Evolutionary conservation across 2,113 vertebrate genomes (phyloP), one percentile per base, ranked within the genome.

Genomic region (Colossoma macropomum): DNA sequence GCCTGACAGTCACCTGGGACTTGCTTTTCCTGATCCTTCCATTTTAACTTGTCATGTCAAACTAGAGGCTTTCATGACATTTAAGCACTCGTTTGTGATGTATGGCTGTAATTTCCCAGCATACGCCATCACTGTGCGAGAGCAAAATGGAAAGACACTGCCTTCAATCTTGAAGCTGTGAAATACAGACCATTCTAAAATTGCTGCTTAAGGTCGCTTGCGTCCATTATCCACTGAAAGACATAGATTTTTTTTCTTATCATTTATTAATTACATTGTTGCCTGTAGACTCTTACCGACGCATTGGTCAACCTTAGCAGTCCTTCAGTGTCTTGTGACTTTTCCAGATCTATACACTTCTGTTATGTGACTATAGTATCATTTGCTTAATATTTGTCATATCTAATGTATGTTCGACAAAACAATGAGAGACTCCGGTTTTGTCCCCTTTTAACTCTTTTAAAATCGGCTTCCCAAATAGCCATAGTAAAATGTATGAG

Each of bases 21-120:
- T 30, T 79, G 59, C 38, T 72, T 48, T 79, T 32, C 19, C 63
- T 68, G 32, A 68, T 79, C 28, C 63, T 54, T 54, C 2, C 23
- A 32, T 77, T 85, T 81, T 41, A 13, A 60, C 69, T 59, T 78
- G 79, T 73, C 79, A 60, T 69, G 68, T 66, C 27, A 71, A 66
- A 66, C 73, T 56, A 25, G 13, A 52, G 38, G 28, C 65, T 74
- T 72, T 68, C 25, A 25, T 73, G 34, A 28, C 28, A 30, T 21
- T 45, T 75, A n/a, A 16, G 17, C 30, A 32, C 59, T 27, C 21
- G 59, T 63, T 27, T 77, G 78, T 62, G 30, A 76, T 85, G 78
- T 65, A 63, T 1, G 52, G 80, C 45, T 71, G n/a, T 28, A 73
- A 56, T 85, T 56, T 54, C 21, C 74, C 11, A 27, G 32, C 72